Conservation (phyloP, 1,140 invertebrate species). For the Lasaia peninsularis region DNA sequence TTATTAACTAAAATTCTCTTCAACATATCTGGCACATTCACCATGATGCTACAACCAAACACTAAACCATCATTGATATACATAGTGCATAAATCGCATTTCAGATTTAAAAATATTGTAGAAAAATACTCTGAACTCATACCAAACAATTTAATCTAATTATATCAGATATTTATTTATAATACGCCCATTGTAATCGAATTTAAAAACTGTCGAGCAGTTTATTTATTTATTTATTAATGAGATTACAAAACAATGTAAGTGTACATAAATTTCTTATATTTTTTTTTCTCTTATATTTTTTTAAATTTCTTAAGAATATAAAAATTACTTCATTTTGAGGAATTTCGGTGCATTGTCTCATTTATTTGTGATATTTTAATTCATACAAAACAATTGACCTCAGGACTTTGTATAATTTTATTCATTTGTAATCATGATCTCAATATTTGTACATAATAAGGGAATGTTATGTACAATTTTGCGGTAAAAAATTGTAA, state of each 20-base stretch:
- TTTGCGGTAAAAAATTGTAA: conserved; percentile 4
- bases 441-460: conserved; percentile 17
- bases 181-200: conserved; percentile 47
- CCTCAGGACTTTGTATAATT: conserved; percentile 11
- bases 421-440: conserved; percentile 2
- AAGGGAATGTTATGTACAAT: conserved; percentile 17
- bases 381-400: conserved; percentile 19
- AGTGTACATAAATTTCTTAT: conserved; percentile 22
- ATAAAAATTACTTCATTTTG: conserved; percentile 16
- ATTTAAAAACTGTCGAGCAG: conserved; percentile 36
- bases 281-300: conserved; percentile 16
- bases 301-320: conserved; percentile 12
- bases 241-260: conserved; percentile 43
- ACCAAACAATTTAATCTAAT: conserved; percentile 61
- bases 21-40: conserved; percentile 73
- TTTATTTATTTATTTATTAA: conserved; percentile 50
- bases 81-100: conserved; percentile 67
- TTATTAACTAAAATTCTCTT: conserved; percentile 76
- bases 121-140: conserved; percentile 74
- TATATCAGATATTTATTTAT: conserved; percentile 48
- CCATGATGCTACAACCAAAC: conserved; percentile 70
- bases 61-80: conserved; percentile 65
- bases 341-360: conserved; percentile 11
- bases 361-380: conserved; percentile 10
- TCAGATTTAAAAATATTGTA: conserved; percentile 72